Base-by-base conservation (phyloP, 2,888 invertebrate genomes). In the Cetonia aurata region DNA sequence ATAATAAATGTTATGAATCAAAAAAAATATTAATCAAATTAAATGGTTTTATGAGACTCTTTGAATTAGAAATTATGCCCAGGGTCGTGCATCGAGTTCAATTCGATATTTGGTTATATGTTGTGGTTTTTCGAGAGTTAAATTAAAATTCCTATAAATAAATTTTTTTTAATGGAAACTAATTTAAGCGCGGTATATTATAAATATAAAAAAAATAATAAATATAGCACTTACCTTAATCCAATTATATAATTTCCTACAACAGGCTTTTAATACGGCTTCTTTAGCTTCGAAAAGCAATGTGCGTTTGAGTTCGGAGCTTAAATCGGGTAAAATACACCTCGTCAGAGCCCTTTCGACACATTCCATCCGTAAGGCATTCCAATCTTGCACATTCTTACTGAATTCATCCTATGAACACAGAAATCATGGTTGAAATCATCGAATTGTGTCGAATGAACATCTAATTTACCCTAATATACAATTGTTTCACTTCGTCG, bases 311-410 rank as follows among this genome's bases (percentile, higher is more conserved):
- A 99, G 84, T 83, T 99, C 99, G 75, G 95, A 91, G 72, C 93
- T 88, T 76, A 99, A 86, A 80, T 95, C 94, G 0, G 98, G 98
- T 80, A 96, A 91, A 3, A 99, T 90, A 83, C 97, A 93, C 80
- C 93, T 92, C 19, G 89, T 93, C 60, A 98, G 87, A 0, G 98
- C 97, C 72, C 95, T 86, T 78, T 95, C 94, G 0, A 99, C 93
- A 67, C 96, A 95, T 78, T 95, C 93, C 0, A 91, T 91, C 48
- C 99, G 88, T 60, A 98, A 82, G 1, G 91, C 90, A 85, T 99
- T 99, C 99, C 99, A 99, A 77, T 96, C 96, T 82, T 97, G 93
- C 0, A 96, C 96, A 75, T 92, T 92, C 76, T 94, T 94, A 77
- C 96, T 96, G 84, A 96, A 98, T 83, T 98, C 98, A 85, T 98